Evolutionary conservation across 2,888 invertebrate species (phyloP).

Genomic region (Melipona beecheii): DNA sequence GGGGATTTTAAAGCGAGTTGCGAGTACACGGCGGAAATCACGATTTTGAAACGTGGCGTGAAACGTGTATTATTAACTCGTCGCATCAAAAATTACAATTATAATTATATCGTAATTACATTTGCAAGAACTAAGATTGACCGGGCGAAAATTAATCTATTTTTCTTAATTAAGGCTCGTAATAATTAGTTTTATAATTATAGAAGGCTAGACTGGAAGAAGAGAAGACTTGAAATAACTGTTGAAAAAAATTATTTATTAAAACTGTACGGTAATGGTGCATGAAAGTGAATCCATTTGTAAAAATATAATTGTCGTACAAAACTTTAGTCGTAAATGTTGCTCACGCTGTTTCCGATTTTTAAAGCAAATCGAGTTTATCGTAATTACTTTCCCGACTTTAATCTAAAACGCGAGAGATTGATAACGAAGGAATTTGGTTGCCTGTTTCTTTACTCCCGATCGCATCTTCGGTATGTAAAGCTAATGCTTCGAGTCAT

Average conservation of each 20-base stretch:
- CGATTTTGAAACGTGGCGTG: too few relatives aligned
- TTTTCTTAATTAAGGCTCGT: too few relatives aligned
- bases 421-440: conserved; percentile 27
- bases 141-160: background rate
- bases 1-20: too few relatives aligned
- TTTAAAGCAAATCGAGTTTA: background rate
- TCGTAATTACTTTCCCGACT: conserved; percentile 11
- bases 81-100: too few relatives aligned
- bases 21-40: too few relatives aligned
- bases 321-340: background rate
- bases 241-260: too few relatives aligned
- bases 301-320: background rate
- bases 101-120: background rate
- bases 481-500: conserved; percentile 51
- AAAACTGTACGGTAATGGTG: too few relatives aligned
- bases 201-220: background rate
- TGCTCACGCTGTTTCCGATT: too few relatives aligned
- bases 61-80: too few relatives aligned
- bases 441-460: conserved; percentile 19
- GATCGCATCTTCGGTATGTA: conserved; percentile 34
- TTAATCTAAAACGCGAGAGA: conserved; percentile 3
- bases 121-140: background rate
- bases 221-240: too few relatives aligned
- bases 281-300: too few relatives aligned
- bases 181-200: background rate